Evolutionary conservation across 37 sponge, comb jelly and placozoan species (phyloP), one percentile per base, ranked within the genome.

Genomic region (Haliclona indistincta): DNA sequence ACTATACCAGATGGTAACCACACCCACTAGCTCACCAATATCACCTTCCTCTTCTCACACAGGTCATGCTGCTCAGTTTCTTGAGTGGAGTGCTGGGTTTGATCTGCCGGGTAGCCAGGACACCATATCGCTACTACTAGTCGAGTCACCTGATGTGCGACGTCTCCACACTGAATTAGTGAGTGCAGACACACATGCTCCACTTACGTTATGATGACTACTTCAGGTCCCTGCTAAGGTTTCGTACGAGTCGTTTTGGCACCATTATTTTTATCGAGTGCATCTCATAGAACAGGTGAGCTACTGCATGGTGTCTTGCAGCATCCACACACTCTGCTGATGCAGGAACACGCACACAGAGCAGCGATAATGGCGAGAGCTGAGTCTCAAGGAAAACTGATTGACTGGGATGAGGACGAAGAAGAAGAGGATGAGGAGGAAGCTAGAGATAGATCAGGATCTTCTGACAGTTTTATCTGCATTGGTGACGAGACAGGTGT

Each of bases 231-330:
- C 90, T 3, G 73, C 86, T 1, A 42, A 74, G 15, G 81, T 84
- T 28, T 84, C 90, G 22, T 89, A 89, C 49, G 80, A 84, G 60
- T 47, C 70, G 29, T 89, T 89, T 71, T 89, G 90, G 90, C 41
- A 51, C 23, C 60, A 76, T 30, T 89, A 89, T 40, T 84, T 84
- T 67, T 89, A 68, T 67, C 75, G 80, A 37, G 53, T 76, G 2
- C 58, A 75, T 0, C 44, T 34, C 34, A 36, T 89, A 10, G 43
- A 89, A 55, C 43, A 89, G 75, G 90, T 84, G 30, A 6, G n/a
- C n/a, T n/a, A n/a, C n/a, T n/a, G n/a, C n/a, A n/a, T n/a, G n/a
- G n/a, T n/a, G n/a, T n/a, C n/a, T n/a, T n/a, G n/a, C n/a, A n/a
- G n/a, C n/a, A n/a, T n/a, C n/a, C n/a, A n/a, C n/a, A n/a, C n/a